Percentiles rank a stretch among this genome's conserved stretches.
Conservation (phyloP, 2,888 invertebrate species). For the Harmothoe impar region DNA sequence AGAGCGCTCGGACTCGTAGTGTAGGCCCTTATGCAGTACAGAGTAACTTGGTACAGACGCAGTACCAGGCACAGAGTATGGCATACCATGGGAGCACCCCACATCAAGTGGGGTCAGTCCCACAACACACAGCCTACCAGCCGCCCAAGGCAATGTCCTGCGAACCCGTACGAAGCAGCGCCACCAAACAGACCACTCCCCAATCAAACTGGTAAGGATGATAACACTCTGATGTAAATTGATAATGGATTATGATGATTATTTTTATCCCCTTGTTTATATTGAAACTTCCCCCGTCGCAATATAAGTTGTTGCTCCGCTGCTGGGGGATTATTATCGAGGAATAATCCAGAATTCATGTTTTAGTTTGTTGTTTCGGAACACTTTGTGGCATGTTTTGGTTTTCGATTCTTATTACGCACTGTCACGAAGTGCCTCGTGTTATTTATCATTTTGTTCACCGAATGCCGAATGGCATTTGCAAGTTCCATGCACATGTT, state of each 20-base stretch:
- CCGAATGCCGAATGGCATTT: conserved; percentile 44
- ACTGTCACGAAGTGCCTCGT: conserved; percentile 26
- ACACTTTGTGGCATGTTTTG: conserved; percentile 53
- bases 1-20: conserved; percentile 44
- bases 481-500: conserved; percentile 1
- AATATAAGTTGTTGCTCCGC: not conserved
- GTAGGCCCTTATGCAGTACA: conserved; percentile 44
- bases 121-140: conserved; percentile 80
- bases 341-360: not conserved
- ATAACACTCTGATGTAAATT: not conserved
- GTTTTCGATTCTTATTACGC: conserved; percentile 22
- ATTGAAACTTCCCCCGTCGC: not conserved
- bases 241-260: too few species aligned
- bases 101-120: conserved; percentile 72
- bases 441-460: not conserved
- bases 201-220: conserved; percentile 51
- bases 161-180: conserved; percentile 80
- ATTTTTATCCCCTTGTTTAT: not conserved
- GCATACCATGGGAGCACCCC: conserved; percentile 71
- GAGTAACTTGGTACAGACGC: conserved; percentile 62
- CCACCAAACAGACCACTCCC: conserved; percentile 15
- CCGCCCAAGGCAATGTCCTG: conserved; percentile 85
- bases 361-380: not conserved
- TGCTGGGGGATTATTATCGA: too few species aligned
- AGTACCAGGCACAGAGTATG: conserved; percentile 64